A percentile compares a stretch with the other conserved stretches of the same genome.
phyloP scores from a whole-genome alignment of 2,888 invertebrate genomes.

The Strigamia transsilvanica region DNA sequence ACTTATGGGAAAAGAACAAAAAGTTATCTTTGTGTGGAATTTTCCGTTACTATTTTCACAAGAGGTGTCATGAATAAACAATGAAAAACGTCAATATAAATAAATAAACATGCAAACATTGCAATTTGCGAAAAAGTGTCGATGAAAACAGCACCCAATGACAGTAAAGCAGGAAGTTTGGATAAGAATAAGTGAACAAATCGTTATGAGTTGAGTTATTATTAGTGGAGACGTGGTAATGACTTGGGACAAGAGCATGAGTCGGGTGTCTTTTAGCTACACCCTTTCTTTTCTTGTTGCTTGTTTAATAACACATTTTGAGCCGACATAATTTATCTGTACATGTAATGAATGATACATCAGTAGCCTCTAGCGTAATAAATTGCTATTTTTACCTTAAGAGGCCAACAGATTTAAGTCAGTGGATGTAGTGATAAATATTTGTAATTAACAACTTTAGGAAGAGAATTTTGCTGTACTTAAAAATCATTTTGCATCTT shows the following conservation, averaged over 20 bases:
- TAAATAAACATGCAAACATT: neutral
- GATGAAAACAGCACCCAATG: constrained; percentile 8
- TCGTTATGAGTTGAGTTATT: constrained; percentile 28
- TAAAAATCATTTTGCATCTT: neutral
- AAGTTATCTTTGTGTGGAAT: constrained; percentile 32
- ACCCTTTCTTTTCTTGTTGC: neutral
- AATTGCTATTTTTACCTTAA: constrained; percentile 39
- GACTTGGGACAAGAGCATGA: neutral
- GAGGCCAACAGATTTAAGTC: constrained; percentile 9
- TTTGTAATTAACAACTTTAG: constrained; percentile 18
- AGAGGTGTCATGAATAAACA: constrained; percentile 24
- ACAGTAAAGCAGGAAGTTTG: constrained; percentile 1
- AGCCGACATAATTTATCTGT: constrained; percentile 6
- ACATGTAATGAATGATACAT: neutral
- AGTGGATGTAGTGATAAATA: constrained; percentile 23
- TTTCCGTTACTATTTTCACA: constrained; percentile 43
- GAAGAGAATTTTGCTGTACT: neutral
- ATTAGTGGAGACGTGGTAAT: neutral
- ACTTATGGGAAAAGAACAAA: constrained; percentile 39
- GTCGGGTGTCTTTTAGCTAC: constrained; percentile 27
- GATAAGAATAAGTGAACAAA: neutral
- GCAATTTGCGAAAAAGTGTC: constrained; percentile 2
- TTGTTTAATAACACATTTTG: constrained; percentile 4
- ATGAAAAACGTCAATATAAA: neutral
- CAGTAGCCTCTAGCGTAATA: neutral